Percentiles rank a stretch among this genome's conserved stretches.
Conservation (phyloP, 2,888 invertebrate genomes). For the Agrenia bidenticulata region DNA sequence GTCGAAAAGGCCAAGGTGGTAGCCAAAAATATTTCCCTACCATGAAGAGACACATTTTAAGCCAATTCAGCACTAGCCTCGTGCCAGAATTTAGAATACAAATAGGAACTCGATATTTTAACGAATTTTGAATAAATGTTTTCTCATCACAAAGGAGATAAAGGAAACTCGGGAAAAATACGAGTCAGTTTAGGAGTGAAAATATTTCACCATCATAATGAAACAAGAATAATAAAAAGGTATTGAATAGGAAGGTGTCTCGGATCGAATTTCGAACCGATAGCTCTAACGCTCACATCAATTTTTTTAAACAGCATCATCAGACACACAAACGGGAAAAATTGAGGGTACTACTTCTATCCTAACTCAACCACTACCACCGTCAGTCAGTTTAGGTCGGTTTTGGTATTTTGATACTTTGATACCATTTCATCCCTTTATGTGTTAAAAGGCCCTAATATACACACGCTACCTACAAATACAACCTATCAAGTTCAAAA, state of each 20-base stretch:
- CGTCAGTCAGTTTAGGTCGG: not conserved
- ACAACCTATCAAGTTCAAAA: not conserved
- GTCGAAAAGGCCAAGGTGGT: no score
- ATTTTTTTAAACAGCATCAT: not conserved
- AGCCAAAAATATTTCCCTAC: no score
- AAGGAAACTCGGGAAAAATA: not conserved
- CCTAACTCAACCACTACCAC: not conserved
- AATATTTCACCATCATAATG: conserved; percentile 9
- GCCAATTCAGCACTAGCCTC: not conserved
- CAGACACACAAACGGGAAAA: not conserved
- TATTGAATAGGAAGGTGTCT: conserved; percentile 8
- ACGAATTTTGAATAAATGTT: not conserved
- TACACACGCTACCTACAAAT: not conserved
- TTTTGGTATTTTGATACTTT: conserved; percentile 14
- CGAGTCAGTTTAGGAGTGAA: conserved; percentile 6
- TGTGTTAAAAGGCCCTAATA: not conserved
- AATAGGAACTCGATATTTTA: not conserved
- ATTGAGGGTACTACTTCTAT: not conserved
- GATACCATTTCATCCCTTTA: conserved; percentile 4
- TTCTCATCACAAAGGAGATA: not conserved
- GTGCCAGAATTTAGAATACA: not conserved
- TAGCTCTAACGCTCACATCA: not conserved
- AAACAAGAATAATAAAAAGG: not conserved
- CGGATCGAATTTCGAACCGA: conserved; percentile 9
- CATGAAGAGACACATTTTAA: no score